These are phyloP conservation scores for Mastomys natalensis DNA, from an alignment of 2,113 vertebrate genomes.

Conservation along the genomic window DNA sequence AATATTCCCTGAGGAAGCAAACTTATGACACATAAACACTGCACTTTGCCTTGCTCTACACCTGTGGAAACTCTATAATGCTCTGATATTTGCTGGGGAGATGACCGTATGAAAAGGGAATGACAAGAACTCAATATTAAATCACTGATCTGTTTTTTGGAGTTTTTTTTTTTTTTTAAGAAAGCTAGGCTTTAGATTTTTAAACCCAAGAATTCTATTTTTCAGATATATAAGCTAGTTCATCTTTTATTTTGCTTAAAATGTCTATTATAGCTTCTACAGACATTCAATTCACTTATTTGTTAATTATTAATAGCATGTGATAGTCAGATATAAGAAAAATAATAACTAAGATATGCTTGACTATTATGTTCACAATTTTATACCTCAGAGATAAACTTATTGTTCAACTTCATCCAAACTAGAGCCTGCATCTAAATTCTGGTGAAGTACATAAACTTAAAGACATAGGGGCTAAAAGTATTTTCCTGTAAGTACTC, in stretches of 20 bases:
- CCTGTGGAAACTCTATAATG: neutral
- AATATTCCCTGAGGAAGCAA: neutral
- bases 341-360: neutral
- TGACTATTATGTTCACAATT: neutral
- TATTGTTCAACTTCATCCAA: neutral
- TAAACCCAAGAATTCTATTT: slow-evolving; percentile 7
- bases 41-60: neutral
- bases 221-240: neutral
- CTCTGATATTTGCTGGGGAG: slow-evolving; percentile 2
- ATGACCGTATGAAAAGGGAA: slow-evolving; percentile 20
- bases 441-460: slow-evolving; percentile 23
- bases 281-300: slow-evolving; percentile 6
- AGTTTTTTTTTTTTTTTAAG: neutral
- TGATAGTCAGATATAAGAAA: neutral
- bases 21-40: neutral
- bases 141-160: neutral
- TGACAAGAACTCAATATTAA: slow-evolving; percentile 21
- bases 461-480: neutral
- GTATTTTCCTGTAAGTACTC: neutral
- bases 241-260: slow-evolving; percentile 27
- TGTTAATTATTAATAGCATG: neutral
- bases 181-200: slow-evolving; percentile 41
- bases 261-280: neutral
- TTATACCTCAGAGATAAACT: slow-evolving; percentile 33
- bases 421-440: neutral